These are phyloP conservation scores for Drosophila leonis DNA, from an alignment of 2,888 invertebrate species.

Conservation along the genomic window DNA sequence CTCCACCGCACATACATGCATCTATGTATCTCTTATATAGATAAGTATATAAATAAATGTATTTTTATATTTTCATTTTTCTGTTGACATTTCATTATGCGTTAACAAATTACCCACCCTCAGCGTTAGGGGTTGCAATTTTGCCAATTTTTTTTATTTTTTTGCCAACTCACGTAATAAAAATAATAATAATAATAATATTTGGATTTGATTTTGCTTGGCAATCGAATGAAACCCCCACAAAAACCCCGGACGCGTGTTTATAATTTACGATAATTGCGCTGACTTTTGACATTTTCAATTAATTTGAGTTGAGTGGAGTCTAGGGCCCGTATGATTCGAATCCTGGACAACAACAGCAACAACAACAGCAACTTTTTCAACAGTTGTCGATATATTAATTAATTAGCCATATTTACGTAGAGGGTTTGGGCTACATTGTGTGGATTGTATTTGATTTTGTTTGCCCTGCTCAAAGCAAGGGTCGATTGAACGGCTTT, in stretches of 20 bases:
- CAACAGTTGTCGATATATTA: slow-evolving; percentile 60
- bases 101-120: slow-evolving; percentile 40
- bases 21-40: background rate
- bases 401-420: slow-evolving; percentile 63
- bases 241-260: slow-evolving; percentile 33
- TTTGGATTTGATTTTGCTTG: slow-evolving; percentile 62
- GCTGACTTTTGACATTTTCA: slow-evolving; percentile 71
- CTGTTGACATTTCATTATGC: slow-evolving; percentile 74
- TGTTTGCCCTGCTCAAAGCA: slow-evolving; percentile 6
- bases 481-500: background rate
- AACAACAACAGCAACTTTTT: slow-evolving; percentile 33
- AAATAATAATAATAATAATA: slow-evolving; percentile 63
- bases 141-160: too few species aligned
- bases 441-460: slow-evolving; percentile 37
- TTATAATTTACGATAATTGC: slow-evolving; percentile 79
- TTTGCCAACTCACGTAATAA: slow-evolving; percentile 61
- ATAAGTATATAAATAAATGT: background rate
- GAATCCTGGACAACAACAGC: slow-evolving; percentile 8
- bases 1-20: background rate
- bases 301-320: slow-evolving; percentile 56
- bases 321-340: slow-evolving; percentile 19
- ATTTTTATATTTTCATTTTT: slow-evolving; percentile 37
- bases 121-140: slow-evolving; percentile 44
- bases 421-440: background rate
- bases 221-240: slow-evolving; percentile 3